Conservation (phyloP, 1,140 invertebrate genomes). For the Dermatophagoides farinae region DNA sequence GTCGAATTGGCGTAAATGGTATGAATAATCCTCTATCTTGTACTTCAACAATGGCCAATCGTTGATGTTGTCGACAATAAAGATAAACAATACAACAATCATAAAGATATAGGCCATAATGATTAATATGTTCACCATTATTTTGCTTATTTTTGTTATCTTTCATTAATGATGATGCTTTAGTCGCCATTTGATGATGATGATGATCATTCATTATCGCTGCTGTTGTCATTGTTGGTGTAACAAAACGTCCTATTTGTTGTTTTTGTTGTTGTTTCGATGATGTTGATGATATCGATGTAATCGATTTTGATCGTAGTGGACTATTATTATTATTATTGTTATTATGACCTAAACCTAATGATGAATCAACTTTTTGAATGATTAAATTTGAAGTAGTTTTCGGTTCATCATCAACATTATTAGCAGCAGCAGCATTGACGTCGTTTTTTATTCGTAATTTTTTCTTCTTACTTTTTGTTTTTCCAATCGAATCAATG, state of each 20-base stretch:
- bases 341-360: too few species aligned
- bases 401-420: too few species aligned
- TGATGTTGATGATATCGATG: too few species aligned
- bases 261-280: not conserved
- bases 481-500: too few species aligned
- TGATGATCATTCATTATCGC: not conserved
- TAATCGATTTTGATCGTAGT: too few species aligned
- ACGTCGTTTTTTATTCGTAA: too few species aligned
- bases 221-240: not conserved
- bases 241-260: not conserved
- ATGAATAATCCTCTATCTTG: conserved; percentile 4
- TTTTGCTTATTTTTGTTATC: too few species aligned
- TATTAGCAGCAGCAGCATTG: too few species aligned
- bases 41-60: not conserved
- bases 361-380: too few species aligned
- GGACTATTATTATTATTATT: too few species aligned
- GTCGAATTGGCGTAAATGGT: not conserved
- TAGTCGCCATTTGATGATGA: not conserved
- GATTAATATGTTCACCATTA: not conserved
- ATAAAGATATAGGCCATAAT: conserved; percentile 1
- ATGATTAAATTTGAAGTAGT: too few species aligned
- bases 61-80: conserved; percentile 4
- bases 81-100: not conserved
- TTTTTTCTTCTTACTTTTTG: too few species aligned
- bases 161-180: not conserved